phyloP scores from a whole-genome alignment of 2,888 invertebrate species.

The Agonum fuliginosum region DNA sequence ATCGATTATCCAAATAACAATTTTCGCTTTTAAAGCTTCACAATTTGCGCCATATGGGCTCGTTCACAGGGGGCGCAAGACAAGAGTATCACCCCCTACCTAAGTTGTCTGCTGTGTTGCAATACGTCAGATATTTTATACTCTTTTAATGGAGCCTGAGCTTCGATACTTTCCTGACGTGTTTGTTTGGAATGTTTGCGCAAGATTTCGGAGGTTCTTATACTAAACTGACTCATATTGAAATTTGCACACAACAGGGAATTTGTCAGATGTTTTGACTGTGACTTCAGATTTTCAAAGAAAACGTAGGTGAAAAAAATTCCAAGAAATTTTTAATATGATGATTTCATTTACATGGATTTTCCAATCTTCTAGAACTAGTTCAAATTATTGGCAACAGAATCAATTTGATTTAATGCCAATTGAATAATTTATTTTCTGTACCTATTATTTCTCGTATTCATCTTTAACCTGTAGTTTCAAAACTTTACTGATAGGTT shows the following conservation, averaged over 20 bases:
- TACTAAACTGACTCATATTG: constrained; percentile 34
- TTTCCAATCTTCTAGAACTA: no score
- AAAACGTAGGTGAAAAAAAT: background rate
- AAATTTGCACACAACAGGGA: constrained; percentile 1
- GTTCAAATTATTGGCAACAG: no score
- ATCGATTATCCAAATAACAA: constrained; percentile 61
- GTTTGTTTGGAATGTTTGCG: constrained; percentile 50
- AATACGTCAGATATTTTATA: constrained; percentile 55
- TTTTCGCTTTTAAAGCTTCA: constrained; percentile 59
- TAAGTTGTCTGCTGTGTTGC: constrained; percentile 28
- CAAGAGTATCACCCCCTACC: background rate
- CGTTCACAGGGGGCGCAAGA: constrained; percentile 54
- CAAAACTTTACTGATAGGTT: no score
- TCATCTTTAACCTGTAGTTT: no score
- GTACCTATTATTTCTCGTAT: no score
- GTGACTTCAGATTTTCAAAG: background rate
- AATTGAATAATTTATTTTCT: no score
- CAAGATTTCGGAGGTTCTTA: constrained; percentile 19
- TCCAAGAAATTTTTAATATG: no score
- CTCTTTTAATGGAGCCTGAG: constrained; percentile 54
- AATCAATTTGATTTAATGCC: no score
- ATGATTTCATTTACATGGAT: no score
- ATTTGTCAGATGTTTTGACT: constrained; percentile 1
- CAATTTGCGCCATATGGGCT: constrained; percentile 58
- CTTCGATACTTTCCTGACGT: constrained; percentile 48